A percentile compares a stretch with the other conserved stretches of the same genome.
phyloP scores from a whole-genome alignment of 2,888 invertebrate genomes.

The Ormyrus thymus region DNA sequence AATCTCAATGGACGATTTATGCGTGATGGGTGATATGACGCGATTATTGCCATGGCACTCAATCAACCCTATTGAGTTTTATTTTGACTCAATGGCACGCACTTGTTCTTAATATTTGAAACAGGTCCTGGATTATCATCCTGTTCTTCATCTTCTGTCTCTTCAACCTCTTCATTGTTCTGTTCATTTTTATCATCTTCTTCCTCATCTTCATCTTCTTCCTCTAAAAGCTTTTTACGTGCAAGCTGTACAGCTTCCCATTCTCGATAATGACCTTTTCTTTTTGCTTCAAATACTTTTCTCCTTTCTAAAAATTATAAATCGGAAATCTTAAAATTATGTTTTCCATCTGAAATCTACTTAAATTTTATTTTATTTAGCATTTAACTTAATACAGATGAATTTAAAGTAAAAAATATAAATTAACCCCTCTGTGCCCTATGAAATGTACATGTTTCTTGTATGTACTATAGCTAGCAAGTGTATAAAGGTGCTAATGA shows the following conservation, averaged over 20 bases:
- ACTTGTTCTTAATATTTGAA: slow-evolving; percentile 66
- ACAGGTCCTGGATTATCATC: slow-evolving; percentile 57
- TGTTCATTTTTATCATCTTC: slow-evolving; percentile 65
- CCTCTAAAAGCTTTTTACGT: slow-evolving; percentile 91
- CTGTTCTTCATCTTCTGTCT: slow-evolving; percentile 49
- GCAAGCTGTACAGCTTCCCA: slow-evolving; percentile 96
- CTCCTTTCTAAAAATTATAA: slow-evolving; percentile 78
- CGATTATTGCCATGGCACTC: slow-evolving; percentile 58
- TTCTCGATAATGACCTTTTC: slow-evolving; percentile 98
- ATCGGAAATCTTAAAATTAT: too few species aligned
- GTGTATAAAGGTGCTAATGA: too few species aligned
- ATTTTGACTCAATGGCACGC: slow-evolving; percentile 72
- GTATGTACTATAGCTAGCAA: too few species aligned
- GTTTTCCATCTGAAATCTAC: too few species aligned
- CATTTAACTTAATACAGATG: too few species aligned
- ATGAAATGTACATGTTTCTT: too few species aligned
- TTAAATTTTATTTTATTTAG: too few species aligned
- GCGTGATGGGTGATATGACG: slow-evolving; percentile 51
- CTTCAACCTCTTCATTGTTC: slow-evolving; percentile 54
- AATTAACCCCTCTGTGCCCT: too few species aligned
- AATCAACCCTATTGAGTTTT: slow-evolving; percentile 64
- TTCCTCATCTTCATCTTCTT: slow-evolving; percentile 87
- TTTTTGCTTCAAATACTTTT: slow-evolving; percentile 91
- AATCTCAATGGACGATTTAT: slow-evolving; percentile 58
- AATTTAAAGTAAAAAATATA: too few species aligned